These are phyloP conservation scores for Osmerus mordax DNA, from an alignment of 2,113 vertebrate species.

Conservation along the genomic window DNA sequence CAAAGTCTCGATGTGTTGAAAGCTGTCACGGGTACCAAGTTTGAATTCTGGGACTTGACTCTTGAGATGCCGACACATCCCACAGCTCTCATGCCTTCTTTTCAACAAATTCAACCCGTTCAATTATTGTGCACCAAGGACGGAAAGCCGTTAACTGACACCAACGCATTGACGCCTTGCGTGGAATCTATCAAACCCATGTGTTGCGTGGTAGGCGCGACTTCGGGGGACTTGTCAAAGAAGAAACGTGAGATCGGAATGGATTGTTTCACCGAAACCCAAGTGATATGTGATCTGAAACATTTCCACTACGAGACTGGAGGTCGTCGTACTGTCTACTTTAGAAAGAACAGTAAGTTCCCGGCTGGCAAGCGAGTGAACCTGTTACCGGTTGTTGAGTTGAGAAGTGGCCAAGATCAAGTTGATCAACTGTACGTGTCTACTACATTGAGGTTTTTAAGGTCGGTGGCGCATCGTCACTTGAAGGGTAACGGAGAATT, in stretches of 20 bases:
- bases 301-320: neutral
- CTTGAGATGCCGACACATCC: no score
- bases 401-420: neutral
- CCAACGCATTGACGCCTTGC: neutral
- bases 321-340: neutral
- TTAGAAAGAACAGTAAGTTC: neutral
- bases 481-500: neutral
- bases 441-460: neutral
- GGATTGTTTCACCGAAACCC: neutral
- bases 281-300: neutral
- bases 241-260: neutral
- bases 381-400: neutral
- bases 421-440: neutral
- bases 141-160: neutral
- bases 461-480: neutral
- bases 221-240: neutral
- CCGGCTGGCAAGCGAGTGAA: neutral
- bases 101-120: neutral
- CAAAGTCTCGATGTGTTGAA: neutral
- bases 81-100: no score
- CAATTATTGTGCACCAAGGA: neutral
- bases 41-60: neutral
- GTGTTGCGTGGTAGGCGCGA: neutral
- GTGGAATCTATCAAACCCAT: neutral
- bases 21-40: neutral